Conservation (phyloP, 2,888 invertebrate genomes). For the Caradrina clavipalpis region DNA sequence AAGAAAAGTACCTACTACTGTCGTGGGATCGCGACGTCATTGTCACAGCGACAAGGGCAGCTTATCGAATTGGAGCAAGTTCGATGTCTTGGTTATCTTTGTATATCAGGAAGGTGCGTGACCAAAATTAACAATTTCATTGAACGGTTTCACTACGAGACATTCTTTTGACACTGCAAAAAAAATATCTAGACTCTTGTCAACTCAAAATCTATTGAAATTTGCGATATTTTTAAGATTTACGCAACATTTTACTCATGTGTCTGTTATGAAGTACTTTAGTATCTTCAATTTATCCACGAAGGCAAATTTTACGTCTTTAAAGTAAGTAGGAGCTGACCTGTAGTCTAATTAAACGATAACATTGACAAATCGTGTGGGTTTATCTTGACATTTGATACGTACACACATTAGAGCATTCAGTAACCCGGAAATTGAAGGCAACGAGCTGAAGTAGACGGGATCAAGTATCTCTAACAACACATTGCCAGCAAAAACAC, state of each 20-base stretch:
- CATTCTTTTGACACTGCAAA: background rate
- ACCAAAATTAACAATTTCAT: conserved; percentile 20
- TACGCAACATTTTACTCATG: background rate
- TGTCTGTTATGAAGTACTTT: background rate
- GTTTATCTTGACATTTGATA: conserved; percentile 43
- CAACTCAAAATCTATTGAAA: background rate
- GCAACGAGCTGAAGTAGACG: conserved; percentile 42
- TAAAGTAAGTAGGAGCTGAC: background rate
- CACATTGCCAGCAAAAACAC: conserved; percentile 18
- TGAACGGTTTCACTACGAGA: background rate
- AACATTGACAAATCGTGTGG: conserved; percentile 42
- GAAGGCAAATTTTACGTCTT: background rate
- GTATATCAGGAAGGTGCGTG: conserved; percentile 17
- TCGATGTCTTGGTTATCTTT: conserved; percentile 65
- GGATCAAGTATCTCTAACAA: conserved; percentile 28
- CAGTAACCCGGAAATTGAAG: conserved; percentile 37
- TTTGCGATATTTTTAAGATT: background rate
- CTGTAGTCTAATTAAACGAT: conserved; percentile 31
- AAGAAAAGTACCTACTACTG: background rate
- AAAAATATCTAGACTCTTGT: background rate
- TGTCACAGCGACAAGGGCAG: conserved; percentile 69
- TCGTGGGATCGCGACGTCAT: conserved; percentile 27
- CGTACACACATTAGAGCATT: conserved; percentile 32
- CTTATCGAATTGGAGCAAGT: conserved; percentile 82
- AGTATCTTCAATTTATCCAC: no score